Evolutionary conservation across 2,888 invertebrate genomes (phyloP).

Genomic region (Sipha maydis): DNA sequence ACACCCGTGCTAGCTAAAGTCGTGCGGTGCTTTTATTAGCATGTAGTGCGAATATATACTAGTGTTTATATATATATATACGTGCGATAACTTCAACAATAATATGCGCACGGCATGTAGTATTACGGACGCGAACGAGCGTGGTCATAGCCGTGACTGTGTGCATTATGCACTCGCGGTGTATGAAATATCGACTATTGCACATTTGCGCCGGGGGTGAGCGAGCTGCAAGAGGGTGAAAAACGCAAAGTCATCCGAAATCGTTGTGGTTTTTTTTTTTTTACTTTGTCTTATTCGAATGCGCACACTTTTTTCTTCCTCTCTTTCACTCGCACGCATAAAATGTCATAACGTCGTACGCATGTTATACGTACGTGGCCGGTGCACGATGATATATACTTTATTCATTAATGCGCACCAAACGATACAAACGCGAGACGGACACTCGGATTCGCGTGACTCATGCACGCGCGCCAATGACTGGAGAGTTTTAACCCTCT

Average conservation of each 20-base stretch:
- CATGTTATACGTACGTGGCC: background rate
- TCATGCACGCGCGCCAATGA: slow-evolving; percentile 13
- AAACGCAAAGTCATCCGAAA: background rate
- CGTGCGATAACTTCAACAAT: too few relatives aligned
- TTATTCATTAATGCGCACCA: background rate
- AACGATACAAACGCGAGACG: background rate
- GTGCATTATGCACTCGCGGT: background rate
- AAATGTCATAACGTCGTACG: background rate
- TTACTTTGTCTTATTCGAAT: background rate
- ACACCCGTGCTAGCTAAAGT: background rate
- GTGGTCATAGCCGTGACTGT: background rate
- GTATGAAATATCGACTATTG: background rate
- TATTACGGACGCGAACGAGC: background rate
- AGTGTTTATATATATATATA: too few relatives aligned
- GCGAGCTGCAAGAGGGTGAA: background rate
- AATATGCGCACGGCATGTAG: background rate
- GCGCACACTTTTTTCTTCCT: background rate
- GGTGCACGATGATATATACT: background rate
- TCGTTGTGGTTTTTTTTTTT: background rate
- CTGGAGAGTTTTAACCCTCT: slow-evolving; percentile 24
- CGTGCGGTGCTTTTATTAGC: background rate
- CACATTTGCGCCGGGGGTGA: background rate
- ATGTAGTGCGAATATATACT: background rate
- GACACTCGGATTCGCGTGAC: slow-evolving; percentile 9
- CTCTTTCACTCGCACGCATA: background rate